A percentile compares a stretch with the other conserved stretches of the same genome.
Evolutionary conservation across 2,888 invertebrate genomes (phyloP).

Genomic region (Eubasilissa splendida): DNA sequence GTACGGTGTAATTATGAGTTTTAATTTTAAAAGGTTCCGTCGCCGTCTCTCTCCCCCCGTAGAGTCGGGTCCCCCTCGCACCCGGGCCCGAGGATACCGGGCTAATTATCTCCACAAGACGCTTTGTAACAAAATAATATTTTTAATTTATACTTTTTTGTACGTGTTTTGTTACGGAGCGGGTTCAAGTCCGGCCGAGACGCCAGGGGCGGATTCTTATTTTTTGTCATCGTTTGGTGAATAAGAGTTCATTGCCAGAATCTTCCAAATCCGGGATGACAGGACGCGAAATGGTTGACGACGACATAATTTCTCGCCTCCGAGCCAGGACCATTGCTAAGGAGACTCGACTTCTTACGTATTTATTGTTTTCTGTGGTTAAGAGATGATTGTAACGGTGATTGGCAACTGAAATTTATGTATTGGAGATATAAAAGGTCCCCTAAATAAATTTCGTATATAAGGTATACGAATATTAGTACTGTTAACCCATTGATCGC

Average conservation of each 20-base stretch:
- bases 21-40: conserved; percentile 53
- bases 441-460: too few relatives aligned
- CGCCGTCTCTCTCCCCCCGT: conserved; percentile 27
- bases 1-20: conserved; percentile 57
- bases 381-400: too few relatives aligned
- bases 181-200: conserved; percentile 33
- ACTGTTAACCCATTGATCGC: too few relatives aligned
- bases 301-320: too few relatives aligned
- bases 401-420: too few relatives aligned
- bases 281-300: too few relatives aligned
- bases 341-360: too few relatives aligned
- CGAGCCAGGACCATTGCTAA: too few relatives aligned
- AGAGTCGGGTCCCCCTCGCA: conserved; percentile 38
- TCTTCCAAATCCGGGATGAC: too few relatives aligned
- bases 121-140: conserved; percentile 55
- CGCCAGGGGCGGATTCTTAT: conserved; percentile 45
- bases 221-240: conserved; percentile 15
- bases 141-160: conserved; percentile 58
- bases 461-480: too few relatives aligned
- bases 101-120: conserved; percentile 57
- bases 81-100: conserved; percentile 43
- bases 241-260: neutral
- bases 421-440: too few relatives aligned
- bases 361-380: too few relatives aligned
- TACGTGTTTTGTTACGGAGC: conserved; percentile 55